phyloP scores from a whole-genome alignment of 1,140 invertebrate genomes.

The Carposina sasakii region DNA sequence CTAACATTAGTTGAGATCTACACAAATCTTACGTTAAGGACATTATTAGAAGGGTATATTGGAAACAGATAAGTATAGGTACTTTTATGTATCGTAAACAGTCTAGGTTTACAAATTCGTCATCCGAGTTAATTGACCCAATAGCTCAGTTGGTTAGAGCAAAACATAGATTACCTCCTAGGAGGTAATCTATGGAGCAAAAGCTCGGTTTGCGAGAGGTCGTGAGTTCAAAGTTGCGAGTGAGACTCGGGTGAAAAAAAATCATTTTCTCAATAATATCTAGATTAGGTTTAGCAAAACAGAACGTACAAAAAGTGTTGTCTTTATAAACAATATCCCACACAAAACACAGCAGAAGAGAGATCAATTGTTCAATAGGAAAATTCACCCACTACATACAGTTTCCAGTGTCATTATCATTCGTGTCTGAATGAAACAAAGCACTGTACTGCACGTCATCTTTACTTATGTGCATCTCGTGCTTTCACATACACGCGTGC shows the following conservation, averaged over 20 bases:
- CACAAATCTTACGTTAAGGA: too few species aligned
- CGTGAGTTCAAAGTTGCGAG: too few species aligned
- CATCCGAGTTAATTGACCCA: too few species aligned
- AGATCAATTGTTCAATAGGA: constrained; percentile 9
- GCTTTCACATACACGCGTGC: constrained; percentile 54
- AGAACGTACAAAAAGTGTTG: background rate
- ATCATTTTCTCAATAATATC: background rate
- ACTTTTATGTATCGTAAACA: too few species aligned
- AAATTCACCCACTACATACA: constrained; percentile 13
- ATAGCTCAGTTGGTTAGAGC: too few species aligned
- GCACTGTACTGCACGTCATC: constrained; percentile 28
- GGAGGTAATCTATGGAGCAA: too few species aligned
- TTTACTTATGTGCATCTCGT: constrained; percentile 36
- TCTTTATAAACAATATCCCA: background rate
- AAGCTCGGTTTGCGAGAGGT: too few species aligned
- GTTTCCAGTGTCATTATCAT: constrained; percentile 35
- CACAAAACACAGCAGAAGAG: background rate
- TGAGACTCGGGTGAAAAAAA: background rate
- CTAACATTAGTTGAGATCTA: too few species aligned
- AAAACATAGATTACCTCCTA: too few species aligned
- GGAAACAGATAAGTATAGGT: too few species aligned
- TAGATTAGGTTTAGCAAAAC: background rate
- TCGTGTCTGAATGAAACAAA: constrained; percentile 40
- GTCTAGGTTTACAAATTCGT: too few species aligned
- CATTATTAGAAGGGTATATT: too few species aligned